Percentiles rank a stretch among this genome's conserved stretches.
These are phyloP conservation scores for Temnopleurus reevesii DNA, from an alignment of 53 echinoderm and acorn worm genomes.

Conservation along the genomic window DNA sequence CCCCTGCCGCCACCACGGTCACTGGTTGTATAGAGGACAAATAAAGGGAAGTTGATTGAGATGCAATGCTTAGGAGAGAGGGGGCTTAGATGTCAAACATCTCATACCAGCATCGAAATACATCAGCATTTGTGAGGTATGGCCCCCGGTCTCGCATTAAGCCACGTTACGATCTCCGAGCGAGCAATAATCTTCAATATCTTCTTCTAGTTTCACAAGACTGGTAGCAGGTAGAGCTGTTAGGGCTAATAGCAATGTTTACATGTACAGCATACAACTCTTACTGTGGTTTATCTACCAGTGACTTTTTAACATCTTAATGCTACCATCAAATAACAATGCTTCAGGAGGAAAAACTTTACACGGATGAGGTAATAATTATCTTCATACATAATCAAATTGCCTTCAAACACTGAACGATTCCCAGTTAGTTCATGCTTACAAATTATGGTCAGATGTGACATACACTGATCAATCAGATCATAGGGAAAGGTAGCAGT, in stretches of 20 bases:
- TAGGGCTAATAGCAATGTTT: background rate
- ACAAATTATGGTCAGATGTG: no score
- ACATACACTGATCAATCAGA: no score
- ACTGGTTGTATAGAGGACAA: constrained; percentile 63
- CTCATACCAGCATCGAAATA: no score
- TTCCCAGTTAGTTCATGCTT: no score
- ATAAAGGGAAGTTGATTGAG: constrained; percentile 30
- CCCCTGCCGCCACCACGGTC: constrained; percentile 80
- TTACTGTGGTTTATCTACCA: background rate
- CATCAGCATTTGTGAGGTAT: background rate
- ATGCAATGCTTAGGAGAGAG: constrained; percentile 48
- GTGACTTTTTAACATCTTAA: no score
- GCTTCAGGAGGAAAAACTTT: no score
- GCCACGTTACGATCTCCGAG: constrained; percentile 14
- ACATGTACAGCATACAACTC: background rate
- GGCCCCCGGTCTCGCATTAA: constrained; percentile 44
- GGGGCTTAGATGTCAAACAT: no score
- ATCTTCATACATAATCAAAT: no score
- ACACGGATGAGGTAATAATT: no score
- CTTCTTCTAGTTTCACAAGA: background rate
- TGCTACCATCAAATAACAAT: no score
- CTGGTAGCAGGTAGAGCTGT: background rate
- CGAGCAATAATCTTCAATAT: constrained; percentile 28
- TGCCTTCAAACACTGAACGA: no score
- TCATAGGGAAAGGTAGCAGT: no score